phyloP scores from a whole-genome alignment of 2,113 vertebrate species.

The Chroicocephalus ridibundus region DNA sequence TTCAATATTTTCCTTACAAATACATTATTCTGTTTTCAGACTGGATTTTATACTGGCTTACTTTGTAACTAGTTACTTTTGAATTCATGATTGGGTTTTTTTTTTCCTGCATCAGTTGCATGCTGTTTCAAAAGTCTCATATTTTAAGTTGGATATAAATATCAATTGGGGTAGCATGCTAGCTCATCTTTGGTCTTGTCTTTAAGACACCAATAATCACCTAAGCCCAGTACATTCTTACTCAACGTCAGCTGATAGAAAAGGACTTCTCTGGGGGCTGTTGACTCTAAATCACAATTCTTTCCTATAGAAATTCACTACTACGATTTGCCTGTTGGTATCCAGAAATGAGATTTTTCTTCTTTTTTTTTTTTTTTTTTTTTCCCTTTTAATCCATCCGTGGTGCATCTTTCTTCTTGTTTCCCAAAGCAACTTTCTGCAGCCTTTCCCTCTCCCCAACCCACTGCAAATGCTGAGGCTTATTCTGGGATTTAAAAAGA shows the following conservation, averaged over 20 bases:
- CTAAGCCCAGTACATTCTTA: not conserved
- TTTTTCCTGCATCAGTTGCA: not conserved
- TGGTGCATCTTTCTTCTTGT: not conserved
- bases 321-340: not conserved
- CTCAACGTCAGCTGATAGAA: not conserved
- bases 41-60: not conserved
- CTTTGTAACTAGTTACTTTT: not conserved
- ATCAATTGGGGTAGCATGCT: not conserved
- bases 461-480: not conserved
- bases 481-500: not conserved
- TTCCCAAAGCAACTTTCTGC: not conserved
- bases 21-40: not conserved
- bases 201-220: not conserved
- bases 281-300: not conserved
- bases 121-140: not conserved
- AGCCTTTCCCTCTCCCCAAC: not conserved
- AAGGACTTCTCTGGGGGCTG: not conserved
- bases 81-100: not conserved
- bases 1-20: not conserved
- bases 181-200: not conserved
- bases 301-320: not conserved
- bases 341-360: not conserved
- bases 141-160: not conserved
- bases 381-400: not conserved
- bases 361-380: not conserved